Evolutionary conservation across 2,113 vertebrate species (phyloP).

Genomic region (Scatophagus argus): DNA sequence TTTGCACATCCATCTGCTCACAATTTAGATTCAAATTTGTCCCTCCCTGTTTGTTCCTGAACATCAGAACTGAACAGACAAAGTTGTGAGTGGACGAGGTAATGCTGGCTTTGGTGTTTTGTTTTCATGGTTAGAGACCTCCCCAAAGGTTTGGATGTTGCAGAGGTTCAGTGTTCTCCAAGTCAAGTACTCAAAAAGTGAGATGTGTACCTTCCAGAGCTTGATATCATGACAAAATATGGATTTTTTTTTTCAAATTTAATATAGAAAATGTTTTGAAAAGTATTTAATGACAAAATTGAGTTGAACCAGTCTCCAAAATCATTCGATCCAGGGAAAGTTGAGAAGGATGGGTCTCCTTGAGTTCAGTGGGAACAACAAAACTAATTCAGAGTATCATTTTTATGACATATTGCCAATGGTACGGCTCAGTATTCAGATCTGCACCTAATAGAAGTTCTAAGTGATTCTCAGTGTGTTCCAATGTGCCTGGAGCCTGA

Average conservation of each 20-base stretch:
- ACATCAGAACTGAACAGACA: constrained; percentile 19
- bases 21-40: constrained; percentile 14
- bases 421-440: constrained; percentile 16
- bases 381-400: constrained; percentile 11
- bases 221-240: background rate
- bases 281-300: constrained; percentile 26
- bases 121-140: constrained; percentile 8
- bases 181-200: background rate
- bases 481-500: constrained; percentile 28
- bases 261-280: constrained; percentile 30
- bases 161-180: constrained; percentile 11
- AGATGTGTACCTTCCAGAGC: constrained; percentile 6
- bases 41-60: constrained; percentile 17
- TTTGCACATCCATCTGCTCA: constrained; percentile 32
- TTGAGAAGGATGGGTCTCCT: background rate
- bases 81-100: background rate
- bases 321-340: constrained; percentile 25
- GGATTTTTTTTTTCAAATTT: constrained; percentile 5
- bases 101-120: background rate
- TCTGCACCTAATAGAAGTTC: constrained; percentile 47
- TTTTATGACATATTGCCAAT: constrained; percentile 33
- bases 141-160: background rate
- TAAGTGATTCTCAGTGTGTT: constrained; percentile 38
- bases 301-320: constrained; percentile 17
- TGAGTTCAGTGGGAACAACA: constrained; percentile 10